Evolutionary conservation across 2,888 invertebrate genomes (phyloP).

Genomic region (Eupelmus urozonus): DNA sequence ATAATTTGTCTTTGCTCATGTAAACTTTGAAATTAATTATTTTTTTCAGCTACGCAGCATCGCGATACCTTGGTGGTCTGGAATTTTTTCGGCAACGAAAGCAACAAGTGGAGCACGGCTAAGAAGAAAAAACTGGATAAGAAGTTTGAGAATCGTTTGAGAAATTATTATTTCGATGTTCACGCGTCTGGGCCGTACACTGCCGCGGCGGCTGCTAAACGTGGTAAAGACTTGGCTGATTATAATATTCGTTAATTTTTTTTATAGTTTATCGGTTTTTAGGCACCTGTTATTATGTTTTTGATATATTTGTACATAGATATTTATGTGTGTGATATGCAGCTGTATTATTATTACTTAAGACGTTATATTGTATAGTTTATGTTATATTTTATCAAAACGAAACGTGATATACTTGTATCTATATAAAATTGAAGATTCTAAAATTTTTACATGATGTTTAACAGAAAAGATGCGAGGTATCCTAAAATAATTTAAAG

Average conservation of each 20-base stretch:
- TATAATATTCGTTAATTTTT: conserved; percentile 61
- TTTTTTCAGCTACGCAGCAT: conserved; percentile 63
- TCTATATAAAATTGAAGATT: too few relatives aligned
- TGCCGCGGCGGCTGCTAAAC: conserved; percentile 22
- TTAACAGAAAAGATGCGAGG: too few relatives aligned
- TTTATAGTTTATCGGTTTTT: not conserved
- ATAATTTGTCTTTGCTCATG: not conserved
- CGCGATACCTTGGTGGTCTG: conserved; percentile 63
- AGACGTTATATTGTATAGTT: too few relatives aligned
- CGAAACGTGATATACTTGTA: too few relatives aligned
- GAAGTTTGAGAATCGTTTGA: conserved; percentile 9
- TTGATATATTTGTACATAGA: not conserved
- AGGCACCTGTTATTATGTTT: not conserved
- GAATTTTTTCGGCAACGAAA: conserved; percentile 69
- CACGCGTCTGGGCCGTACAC: not conserved
- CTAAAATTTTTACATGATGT: too few relatives aligned
- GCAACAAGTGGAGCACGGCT: conserved; percentile 29
- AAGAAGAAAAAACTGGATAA: not conserved
- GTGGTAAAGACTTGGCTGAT: conserved; percentile 54
- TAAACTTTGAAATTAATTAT: not conserved
- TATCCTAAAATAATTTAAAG: too few relatives aligned
- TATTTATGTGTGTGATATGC: not conserved
- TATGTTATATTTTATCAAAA: too few relatives aligned
- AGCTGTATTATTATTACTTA: too few relatives aligned
- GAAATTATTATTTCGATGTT: conserved; percentile 3